Evolutionary conservation across 2,888 invertebrate genomes (phyloP).

Genomic region (Pediacus dermestoides): DNA sequence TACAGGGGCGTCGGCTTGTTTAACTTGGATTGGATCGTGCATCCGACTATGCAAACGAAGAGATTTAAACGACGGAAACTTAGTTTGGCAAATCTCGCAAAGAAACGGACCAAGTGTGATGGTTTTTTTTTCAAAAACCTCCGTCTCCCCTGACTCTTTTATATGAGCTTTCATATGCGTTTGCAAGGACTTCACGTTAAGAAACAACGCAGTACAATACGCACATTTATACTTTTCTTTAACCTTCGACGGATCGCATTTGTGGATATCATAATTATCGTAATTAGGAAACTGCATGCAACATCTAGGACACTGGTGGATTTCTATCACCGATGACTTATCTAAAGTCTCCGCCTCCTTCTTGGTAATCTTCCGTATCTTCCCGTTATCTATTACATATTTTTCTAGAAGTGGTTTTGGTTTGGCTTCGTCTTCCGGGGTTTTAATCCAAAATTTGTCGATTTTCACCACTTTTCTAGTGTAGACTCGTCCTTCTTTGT

Average conservation of each 20-base stretch:
- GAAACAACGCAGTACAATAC: slow-evolving; percentile 54
- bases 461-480: slow-evolving; percentile 58
- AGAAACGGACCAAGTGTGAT: slow-evolving; percentile 47
- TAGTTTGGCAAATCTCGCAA: slow-evolving; percentile 65
- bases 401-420: slow-evolving; percentile 31
- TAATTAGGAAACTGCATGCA: slow-evolving; percentile 50
- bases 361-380: slow-evolving; percentile 32
- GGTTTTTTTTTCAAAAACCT: slow-evolving; percentile 20
- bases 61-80: slow-evolving; percentile 63
- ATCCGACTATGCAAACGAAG: slow-evolving; percentile 68
- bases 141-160: slow-evolving; percentile 22
- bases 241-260: slow-evolving; percentile 36
- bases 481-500: slow-evolving; percentile 52
- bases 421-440: slow-evolving; percentile 29
- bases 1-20: slow-evolving; percentile 53
- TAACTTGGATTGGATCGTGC: slow-evolving; percentile 65
- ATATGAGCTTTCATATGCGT: slow-evolving; percentile 62
- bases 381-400: slow-evolving; percentile 34
- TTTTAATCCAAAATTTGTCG: slow-evolving; percentile 56
- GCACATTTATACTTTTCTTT: slow-evolving; percentile 52
- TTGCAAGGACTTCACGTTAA: slow-evolving; percentile 49
- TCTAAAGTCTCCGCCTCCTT: slow-evolving; percentile 29
- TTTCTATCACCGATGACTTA: slow-evolving; percentile 34
- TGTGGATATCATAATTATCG: slow-evolving; percentile 50
- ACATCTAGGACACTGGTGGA: slow-evolving; percentile 52